phyloP scores from a whole-genome alignment of 2,888 invertebrate species.

The Neria commutata region DNA sequence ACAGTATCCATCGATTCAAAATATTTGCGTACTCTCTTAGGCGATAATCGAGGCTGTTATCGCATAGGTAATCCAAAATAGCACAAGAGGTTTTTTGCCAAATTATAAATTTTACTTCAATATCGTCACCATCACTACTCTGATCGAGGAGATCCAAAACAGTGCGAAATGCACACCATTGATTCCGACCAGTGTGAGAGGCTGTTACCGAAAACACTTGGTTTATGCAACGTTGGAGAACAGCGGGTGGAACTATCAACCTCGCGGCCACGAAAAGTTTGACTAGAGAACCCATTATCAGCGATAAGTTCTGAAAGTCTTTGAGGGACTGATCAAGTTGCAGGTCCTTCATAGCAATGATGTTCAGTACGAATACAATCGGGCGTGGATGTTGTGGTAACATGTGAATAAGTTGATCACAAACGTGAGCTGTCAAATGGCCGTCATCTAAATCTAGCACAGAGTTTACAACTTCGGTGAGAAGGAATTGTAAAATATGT shows the following conservation, averaged over 20 bases:
- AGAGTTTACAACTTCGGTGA: conserved; percentile 40
- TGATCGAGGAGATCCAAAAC: conserved; percentile 43
- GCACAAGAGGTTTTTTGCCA: conserved; percentile 50
- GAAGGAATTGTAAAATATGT: conserved; percentile 39
- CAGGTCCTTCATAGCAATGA: conserved; percentile 35
- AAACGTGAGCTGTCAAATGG: conserved; percentile 38
- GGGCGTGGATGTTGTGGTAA: conserved; percentile 33
- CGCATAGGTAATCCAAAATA: conserved; percentile 40
- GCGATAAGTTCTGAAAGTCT: conserved; percentile 23
- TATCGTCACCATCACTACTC: conserved; percentile 45
- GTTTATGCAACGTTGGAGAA: conserved; percentile 42
- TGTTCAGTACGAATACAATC: conserved; percentile 42
- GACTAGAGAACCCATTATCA: conserved; percentile 25
- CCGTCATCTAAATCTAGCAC: conserved; percentile 39
- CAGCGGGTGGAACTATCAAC: conserved; percentile 39
- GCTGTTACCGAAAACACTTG: conserved; percentile 38
- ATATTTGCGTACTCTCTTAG: conserved; percentile 39
- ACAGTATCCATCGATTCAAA: conserved; percentile 52
- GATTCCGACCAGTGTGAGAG: conserved; percentile 31
- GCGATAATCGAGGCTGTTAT: conserved; percentile 43
- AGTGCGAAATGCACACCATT: conserved; percentile 37
- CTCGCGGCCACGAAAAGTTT: conserved; percentile 7
- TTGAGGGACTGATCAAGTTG: conserved; percentile 26
- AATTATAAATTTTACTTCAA: conserved; percentile 45
- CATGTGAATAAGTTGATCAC: conserved; percentile 38